A percentile compares a stretch with the other conserved stretches of the same genome.
Conservation (phyloP, 1,140 invertebrate genomes). For the Fopius arisanus region DNA sequence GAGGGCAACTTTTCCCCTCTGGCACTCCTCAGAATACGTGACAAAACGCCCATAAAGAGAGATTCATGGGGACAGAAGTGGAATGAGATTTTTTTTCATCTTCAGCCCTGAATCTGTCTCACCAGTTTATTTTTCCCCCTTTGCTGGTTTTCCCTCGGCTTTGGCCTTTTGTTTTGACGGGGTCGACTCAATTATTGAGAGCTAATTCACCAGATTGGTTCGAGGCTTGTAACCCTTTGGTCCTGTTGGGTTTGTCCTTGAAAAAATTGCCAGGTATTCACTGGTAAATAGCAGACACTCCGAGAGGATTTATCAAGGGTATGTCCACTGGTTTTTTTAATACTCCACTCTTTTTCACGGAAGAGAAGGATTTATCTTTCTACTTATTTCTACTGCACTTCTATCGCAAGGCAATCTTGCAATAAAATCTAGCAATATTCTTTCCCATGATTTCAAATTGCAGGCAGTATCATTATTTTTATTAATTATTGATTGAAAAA, state of each 20-base stretch:
- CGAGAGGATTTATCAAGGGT: conserved; percentile 31
- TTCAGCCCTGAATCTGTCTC: neutral
- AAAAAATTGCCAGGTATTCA: neutral
- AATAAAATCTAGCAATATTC: no score
- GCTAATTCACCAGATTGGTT: neutral
- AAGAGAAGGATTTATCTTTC: no score
- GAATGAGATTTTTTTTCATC: neutral
- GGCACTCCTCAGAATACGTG: neutral
- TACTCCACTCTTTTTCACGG: no score
- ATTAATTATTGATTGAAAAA: no score
- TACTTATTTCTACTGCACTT: no score
- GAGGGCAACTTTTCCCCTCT: neutral
- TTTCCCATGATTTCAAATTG: no score
- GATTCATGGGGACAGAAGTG: neutral
- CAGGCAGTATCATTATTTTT: no score
- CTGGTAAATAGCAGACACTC: neutral
- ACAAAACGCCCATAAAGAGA: conserved; percentile 8
- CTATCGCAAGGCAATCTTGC: no score
- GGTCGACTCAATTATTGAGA: neutral
- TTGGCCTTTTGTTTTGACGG: neutral
- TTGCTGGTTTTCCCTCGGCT: neutral
- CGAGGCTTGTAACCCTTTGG: neutral
- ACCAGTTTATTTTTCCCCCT: neutral
- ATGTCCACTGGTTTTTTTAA: conserved; percentile 46
- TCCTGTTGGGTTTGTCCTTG: neutral